These are phyloP conservation scores for Epinotia nisella DNA, from an alignment of 2,888 invertebrate genomes.

Conservation along the genomic window DNA sequence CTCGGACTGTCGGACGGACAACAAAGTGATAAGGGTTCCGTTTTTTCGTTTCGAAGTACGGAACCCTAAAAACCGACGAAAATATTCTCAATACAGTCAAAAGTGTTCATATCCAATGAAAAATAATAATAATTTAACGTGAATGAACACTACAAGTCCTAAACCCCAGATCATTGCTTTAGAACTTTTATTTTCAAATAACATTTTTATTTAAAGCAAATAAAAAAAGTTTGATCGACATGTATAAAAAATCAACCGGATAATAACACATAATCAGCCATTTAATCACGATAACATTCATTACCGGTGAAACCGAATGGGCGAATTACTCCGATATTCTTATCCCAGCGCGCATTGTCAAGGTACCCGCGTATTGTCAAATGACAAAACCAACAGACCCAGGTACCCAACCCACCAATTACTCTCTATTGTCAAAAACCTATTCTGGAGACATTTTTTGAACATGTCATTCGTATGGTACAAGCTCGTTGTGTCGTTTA, in stretches of 20 bases:
- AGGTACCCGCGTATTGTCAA: slow-evolving; percentile 71
- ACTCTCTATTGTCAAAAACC: slow-evolving; percentile 76
- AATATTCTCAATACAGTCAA: background rate
- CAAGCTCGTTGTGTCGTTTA: slow-evolving; percentile 46
- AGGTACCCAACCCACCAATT: slow-evolving; percentile 85
- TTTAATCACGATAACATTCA: slow-evolving; percentile 59
- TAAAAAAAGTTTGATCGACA: slow-evolving; percentile 20
- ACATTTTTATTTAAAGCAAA: background rate
- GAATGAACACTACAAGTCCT: background rate
- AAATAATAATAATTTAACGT: too few species aligned
- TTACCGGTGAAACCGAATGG: slow-evolving; percentile 63
- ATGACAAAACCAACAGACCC: slow-evolving; percentile 77
- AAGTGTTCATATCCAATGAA: background rate
- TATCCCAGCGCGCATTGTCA: slow-evolving; percentile 53
- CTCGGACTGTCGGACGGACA: too few species aligned
- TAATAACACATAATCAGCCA: slow-evolving; percentile 43
- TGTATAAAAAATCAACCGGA: slow-evolving; percentile 43
- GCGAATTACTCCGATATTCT: slow-evolving; percentile 76
- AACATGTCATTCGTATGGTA: slow-evolving; percentile 76
- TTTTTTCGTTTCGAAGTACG: too few species aligned
- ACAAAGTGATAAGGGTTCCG: too few species aligned
- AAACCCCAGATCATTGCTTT: background rate
- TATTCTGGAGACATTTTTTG: slow-evolving; percentile 80
- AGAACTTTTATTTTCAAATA: background rate
- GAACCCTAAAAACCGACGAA: background rate